Evolutionary conservation across 2,888 invertebrate genomes (phyloP).

Genomic region (Deroplatys truncata): DNA sequence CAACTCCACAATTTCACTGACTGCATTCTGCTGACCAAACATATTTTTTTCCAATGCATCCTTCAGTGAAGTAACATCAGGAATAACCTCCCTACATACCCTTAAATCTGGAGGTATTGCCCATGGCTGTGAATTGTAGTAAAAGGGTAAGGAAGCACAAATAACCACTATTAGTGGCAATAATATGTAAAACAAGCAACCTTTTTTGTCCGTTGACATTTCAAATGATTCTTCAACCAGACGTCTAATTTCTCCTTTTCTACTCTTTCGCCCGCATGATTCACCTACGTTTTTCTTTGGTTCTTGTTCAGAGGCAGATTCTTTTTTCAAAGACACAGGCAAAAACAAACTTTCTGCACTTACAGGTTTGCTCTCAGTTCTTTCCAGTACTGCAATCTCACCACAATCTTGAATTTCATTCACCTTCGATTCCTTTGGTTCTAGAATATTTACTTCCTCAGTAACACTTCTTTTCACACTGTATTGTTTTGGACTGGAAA

Average conservation of each 20-base stretch:
- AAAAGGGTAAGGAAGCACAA: not conserved
- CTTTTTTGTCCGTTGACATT: not conserved
- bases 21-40: constrained; percentile 3
- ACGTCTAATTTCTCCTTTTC: not conserved
- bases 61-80: not conserved
- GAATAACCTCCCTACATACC: not conserved
- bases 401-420: not conserved
- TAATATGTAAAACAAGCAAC: not conserved
- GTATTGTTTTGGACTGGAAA: not conserved
- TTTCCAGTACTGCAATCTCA: no score
- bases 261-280: not conserved
- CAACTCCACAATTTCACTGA: not conserved
- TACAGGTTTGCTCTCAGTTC: not conserved
- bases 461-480: not conserved
- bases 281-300: not conserved
- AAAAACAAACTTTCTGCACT: not conserved
- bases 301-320: not conserved
- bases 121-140: not conserved
- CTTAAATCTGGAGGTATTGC: not conserved
- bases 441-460: not conserved
- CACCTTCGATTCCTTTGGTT: not conserved
- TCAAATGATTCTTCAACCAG: not conserved
- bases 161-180: not conserved
- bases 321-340: not conserved
- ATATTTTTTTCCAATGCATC: not conserved